These are phyloP conservation scores for mouse (Mus musculus) DNA, from an alignment of 2,113 vertebrate species.

Conservation along the genomic window GRCm39 chr2:155184001-155184500, in stretches of 20 bases:
- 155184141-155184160: background rate
- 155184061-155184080: background rate
- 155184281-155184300: background rate
- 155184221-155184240: background rate
- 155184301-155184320: background rate
- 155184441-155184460: background rate
- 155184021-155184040: background rate
- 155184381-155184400: background rate
- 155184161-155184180: too few species aligned
- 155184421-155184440: background rate
- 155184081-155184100: background rate
- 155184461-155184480: background rate
- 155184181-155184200: background rate
- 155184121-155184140: background rate
- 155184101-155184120: background rate
- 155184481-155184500: background rate
- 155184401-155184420: background rate
- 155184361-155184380: background rate
- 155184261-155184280: background rate
- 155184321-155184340: background rate
- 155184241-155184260: background rate
- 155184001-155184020: background rate
- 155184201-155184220: background rate
- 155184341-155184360: background rate
- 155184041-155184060: background rate